Evolutionary conservation across 1,140 invertebrate genomes (phyloP).

Genomic region (Macrotrachela quadricornifera): DNA sequence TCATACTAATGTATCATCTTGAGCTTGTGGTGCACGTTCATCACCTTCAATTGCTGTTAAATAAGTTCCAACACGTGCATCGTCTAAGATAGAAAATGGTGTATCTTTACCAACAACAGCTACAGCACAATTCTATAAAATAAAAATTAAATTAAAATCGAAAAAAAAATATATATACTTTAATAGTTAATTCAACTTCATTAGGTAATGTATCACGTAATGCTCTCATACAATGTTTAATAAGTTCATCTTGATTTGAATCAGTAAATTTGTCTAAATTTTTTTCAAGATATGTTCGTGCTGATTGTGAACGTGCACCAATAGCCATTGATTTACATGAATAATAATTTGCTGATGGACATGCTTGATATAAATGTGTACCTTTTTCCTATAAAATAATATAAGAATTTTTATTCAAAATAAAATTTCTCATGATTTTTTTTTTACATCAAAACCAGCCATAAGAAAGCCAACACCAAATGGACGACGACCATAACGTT

Average conservation of each 20-base stretch:
- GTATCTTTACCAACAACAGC: constrained; percentile 61
- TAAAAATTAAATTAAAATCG: neutral
- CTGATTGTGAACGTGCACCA: constrained; percentile 86
- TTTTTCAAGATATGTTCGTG: constrained; percentile 85
- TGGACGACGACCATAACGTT: constrained; percentile 82
- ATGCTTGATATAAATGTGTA: constrained; percentile 87
- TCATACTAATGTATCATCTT: too few species aligned
- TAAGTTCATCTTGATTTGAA: constrained; percentile 50
- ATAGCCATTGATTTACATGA: constrained; percentile 97
- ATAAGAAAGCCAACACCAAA: constrained; percentile 88
- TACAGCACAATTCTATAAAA: constrained; percentile 77
- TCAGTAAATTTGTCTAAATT: constrained; percentile 52
- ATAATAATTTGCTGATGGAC: constrained; percentile 88
- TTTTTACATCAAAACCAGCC: constrained; percentile 79
- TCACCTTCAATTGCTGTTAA: constrained; percentile 6
- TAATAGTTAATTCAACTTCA: constrained; percentile 72
- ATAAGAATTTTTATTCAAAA: neutral
- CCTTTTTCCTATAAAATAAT: constrained; percentile 49
- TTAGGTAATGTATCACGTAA: constrained; percentile 79
- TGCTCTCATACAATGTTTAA: constrained; percentile 78
- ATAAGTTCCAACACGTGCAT: constrained; percentile 39
- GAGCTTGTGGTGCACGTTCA: neutral
- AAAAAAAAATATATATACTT: constrained; percentile 36
- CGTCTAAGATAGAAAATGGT: constrained; percentile 54
- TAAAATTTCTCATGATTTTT: neutral